Base-by-base conservation (phyloP, 1,140 invertebrate species). In the Dendrolimus punctatus region DNA sequence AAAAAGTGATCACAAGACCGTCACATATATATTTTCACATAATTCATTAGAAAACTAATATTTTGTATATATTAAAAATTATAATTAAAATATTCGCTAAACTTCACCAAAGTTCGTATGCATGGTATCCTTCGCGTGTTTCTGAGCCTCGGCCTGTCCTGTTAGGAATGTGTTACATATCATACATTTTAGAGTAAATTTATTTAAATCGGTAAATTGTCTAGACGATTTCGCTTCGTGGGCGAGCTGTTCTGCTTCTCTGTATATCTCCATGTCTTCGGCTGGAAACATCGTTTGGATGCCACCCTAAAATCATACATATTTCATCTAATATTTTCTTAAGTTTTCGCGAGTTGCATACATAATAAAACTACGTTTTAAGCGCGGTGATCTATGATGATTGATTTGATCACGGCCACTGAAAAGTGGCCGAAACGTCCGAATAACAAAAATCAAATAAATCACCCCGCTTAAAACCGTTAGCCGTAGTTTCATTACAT, bases 101-200 rank as follows among this genome's bases (percentile, higher is more conserved):
- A 92, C 88, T 90, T 99, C 96, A n/a, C 94, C 94, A 84, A 98
- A 99, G 64, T 92, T 93, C 41, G 90, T 91, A 80, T 99, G 97
- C 38, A 92, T 93, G 1, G 96, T 97, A 46, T 90, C 86, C 80
- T 93, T 92, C 7, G 96, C 96, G 87, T 98, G 96, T 47, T 91
- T 85, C 63, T 94, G 92, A 1, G 96, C 96, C 72, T 95, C 92
- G 2, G 79, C 83, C 72, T 96, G 92, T 7, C 96, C 96, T 51
- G 88, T 92, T 1, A 98, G 76, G 60, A 91, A 82, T 9, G 89
- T 81, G 61, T 94, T 89, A 79, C 97, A 99, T 8, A 92, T 88
- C 57, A 93, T 85, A 83, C 97, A 98, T 55, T 92, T 92, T 0
- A 98, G 76, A 0, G 91, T 93, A 68, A 98, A 98, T 65, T 94